Evolutionary conservation across 2,888 invertebrate genomes (phyloP).

Genomic region (Nomada goodeniana): DNA sequence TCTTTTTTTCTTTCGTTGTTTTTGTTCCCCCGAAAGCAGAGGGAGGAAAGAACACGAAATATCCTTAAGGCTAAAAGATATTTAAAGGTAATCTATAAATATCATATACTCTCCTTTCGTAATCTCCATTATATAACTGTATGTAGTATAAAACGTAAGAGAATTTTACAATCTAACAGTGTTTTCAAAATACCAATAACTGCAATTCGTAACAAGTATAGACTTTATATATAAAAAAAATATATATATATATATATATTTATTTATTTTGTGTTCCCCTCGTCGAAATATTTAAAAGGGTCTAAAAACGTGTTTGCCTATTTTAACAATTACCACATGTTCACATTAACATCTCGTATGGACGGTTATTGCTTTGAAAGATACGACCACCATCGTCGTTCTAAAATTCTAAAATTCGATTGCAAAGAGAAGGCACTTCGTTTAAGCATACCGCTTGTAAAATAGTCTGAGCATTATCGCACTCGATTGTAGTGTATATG

Average conservation of each 20-base stretch:
- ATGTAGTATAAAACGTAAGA: slow-evolving; percentile 77
- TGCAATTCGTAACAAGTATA: slow-evolving; percentile 82
- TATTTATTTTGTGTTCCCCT: slow-evolving; percentile 72
- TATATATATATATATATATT: slow-evolving; percentile 76
- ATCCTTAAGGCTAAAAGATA: slow-evolving; percentile 71
- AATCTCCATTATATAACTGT: slow-evolving; percentile 75
- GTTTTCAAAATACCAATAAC: slow-evolving; percentile 76
- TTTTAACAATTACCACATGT: slow-evolving; percentile 78
- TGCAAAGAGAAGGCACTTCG: slow-evolving; percentile 81
- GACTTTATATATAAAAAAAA: slow-evolving; percentile 81
- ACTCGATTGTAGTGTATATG: slow-evolving; percentile 47
- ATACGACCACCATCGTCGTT: slow-evolving; percentile 69
- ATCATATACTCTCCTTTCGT: slow-evolving; percentile 73
- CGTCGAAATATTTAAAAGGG: slow-evolving; percentile 67
- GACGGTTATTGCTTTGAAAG: slow-evolving; percentile 83
- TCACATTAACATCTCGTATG: slow-evolving; percentile 80
- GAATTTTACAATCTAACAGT: slow-evolving; percentile 78
- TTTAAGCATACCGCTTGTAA: slow-evolving; percentile 70
- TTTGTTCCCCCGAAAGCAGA: background rate
- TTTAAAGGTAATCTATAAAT: slow-evolving; percentile 74
- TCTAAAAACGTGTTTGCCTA: slow-evolving; percentile 73
- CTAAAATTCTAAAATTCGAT: slow-evolving; percentile 62
- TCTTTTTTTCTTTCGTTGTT: slow-evolving; percentile 33
- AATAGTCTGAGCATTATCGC: slow-evolving; percentile 65
- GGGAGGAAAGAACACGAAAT: slow-evolving; percentile 41